A percentile compares a stretch with the other conserved stretches of the same genome.
Conservation (phyloP, 2,797 vertebrate species). For the Melanotaenia parkinsoni region DNA sequence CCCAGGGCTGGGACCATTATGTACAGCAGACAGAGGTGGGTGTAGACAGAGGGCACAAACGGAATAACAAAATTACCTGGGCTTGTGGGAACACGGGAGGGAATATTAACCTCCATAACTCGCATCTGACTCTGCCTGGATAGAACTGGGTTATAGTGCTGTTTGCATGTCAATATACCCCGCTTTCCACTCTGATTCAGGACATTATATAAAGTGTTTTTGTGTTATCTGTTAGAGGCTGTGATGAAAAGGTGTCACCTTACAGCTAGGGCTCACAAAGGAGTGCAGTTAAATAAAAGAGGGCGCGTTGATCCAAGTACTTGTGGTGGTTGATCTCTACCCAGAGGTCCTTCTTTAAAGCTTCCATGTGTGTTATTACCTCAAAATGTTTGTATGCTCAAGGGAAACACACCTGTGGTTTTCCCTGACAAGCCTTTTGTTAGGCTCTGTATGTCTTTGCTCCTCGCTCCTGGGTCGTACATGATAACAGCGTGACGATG, state of each 20-base stretch:
- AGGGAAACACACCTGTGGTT: constrained; percentile 52
- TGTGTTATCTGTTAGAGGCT: constrained; percentile 33
- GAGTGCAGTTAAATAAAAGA: constrained; percentile 24
- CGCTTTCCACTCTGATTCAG: constrained; percentile 13
- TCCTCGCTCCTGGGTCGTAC: constrained; percentile 45
- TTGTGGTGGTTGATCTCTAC: constrained; percentile 45
- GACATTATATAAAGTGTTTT: constrained; percentile 12
- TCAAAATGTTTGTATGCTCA: constrained; percentile 37
- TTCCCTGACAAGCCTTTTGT: constrained; percentile 54
- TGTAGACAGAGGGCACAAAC: constrained; percentile 75
- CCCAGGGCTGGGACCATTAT: constrained; percentile 83
- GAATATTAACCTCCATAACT: constrained; percentile 68
- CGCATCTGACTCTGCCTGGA: constrained; percentile 44
- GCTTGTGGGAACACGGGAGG: constrained; percentile 67
- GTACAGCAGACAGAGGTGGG: constrained; percentile 76
- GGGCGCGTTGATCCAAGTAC: constrained; percentile 28
- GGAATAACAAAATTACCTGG: constrained; percentile 80
- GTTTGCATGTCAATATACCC: constrained; percentile 26
- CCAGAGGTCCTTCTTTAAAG: constrained; percentile 43
- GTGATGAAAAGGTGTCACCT: constrained; percentile 38
- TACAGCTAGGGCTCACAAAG: constrained; percentile 25
- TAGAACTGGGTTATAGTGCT: constrained; percentile 27
- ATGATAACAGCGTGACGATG: constrained; percentile 65
- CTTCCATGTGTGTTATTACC: constrained; percentile 49
- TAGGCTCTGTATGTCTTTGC: constrained; percentile 35